Evolutionary conservation across 1,140 invertebrate species (phyloP).

Genomic region (Drosophila truncata): DNA sequence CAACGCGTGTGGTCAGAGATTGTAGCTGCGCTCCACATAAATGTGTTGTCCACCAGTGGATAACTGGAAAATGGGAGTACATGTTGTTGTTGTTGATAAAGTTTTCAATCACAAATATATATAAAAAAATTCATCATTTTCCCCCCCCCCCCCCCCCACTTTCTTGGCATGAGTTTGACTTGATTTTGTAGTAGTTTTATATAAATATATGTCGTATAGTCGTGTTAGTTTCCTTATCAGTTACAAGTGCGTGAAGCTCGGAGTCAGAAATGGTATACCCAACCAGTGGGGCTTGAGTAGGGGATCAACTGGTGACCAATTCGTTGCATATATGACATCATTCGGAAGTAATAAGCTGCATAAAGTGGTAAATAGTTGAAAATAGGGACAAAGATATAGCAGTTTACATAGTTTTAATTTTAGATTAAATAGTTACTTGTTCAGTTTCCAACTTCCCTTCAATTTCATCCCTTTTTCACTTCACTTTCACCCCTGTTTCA

Average conservation of each 20-base stretch:
- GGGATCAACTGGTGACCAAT: conserved; percentile 14
- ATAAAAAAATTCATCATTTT: conserved; percentile 4
- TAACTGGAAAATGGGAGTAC: conserved; percentile 38
- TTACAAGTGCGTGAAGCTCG: conserved; percentile 34
- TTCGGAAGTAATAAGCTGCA: conserved; percentile 33
- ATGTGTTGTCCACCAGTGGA: conserved; percentile 35
- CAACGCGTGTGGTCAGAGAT: conserved; percentile 7
- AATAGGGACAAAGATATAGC: not conserved
- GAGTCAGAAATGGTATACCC: conserved; percentile 7
- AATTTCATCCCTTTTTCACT: no score
- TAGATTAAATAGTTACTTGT: no score
- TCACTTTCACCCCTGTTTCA: not conserved
- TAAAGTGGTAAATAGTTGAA: conserved; percentile 5
- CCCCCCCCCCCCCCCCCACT: no score
- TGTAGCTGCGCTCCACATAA: conserved; percentile 22
- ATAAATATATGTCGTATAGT: not conserved
- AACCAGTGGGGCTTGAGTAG: not conserved
- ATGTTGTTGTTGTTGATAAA: conserved; percentile 32
- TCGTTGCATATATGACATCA: conserved; percentile 27
- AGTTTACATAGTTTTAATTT: no score
- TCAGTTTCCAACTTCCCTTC: not conserved
- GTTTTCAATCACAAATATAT: conserved; percentile 28
- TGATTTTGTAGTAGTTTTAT: conserved; percentile 6
- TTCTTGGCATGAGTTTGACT: conserved; percentile 11
- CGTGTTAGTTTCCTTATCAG: conserved; percentile 17